Base-by-base conservation (phyloP, 2,113 vertebrate species). In the Equus przewalskii region DNA sequence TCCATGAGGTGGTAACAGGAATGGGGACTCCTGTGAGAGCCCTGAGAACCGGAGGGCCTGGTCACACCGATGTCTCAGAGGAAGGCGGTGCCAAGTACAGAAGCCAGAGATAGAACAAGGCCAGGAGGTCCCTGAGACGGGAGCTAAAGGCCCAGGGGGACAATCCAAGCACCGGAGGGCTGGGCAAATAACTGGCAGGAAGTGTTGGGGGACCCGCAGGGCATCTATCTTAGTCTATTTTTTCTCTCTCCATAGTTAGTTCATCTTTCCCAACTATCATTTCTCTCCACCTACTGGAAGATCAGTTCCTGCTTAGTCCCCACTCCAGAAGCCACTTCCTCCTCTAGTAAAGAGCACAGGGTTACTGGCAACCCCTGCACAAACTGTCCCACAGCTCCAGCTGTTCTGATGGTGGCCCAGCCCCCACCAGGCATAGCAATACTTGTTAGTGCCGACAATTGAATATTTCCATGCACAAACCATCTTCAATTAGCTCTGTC, bases 161-260 rank as follows among this genome's bases (percentile, higher is more conserved):
- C 10, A 6, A 4, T 6, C 3, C 14, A 36, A 12, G 8, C 60
- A 1, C 21, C 5, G 12, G 44, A 33, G 8, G 16, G 46, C n/a
- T 16, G 49, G 60, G 13, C 2, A 28, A 0, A 1, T 0, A 6
- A 36, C 14, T 8, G 73, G 28, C 19, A 5, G 36, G 44, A 41
- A 5, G 9, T 14, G 13, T 0, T 5, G n/a, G 80, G 41, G 36
- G 26, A 28, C 18, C 67, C 3, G 3, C 5, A 1, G 6, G 1
- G 1, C 6, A 3, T n/a, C 13, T 18, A 1, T 9, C 78, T 80
- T 7, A 64, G 12, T 7, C 13, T 3, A 7, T 5, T 28, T 49
- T 24, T 16, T 36, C 28, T n/a, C 4, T 28, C 30, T 46, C 51
- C 54, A 21, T 0, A 6, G 58, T 33, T 8, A 46, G 33, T 10